These are phyloP conservation scores for Microplitis deprimator DNA, from an alignment of 2,888 invertebrate species.

Conservation along the genomic window DNA sequence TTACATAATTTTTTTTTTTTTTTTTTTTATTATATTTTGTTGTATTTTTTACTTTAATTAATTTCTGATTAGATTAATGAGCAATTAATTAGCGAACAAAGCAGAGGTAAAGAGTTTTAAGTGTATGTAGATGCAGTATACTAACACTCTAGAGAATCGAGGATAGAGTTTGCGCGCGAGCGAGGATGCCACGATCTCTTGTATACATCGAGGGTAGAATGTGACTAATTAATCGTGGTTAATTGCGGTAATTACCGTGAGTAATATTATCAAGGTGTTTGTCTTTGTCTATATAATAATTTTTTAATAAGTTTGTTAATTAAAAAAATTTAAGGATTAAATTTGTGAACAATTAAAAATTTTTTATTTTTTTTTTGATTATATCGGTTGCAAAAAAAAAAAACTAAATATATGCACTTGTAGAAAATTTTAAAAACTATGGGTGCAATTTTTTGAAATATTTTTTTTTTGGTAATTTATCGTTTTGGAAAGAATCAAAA, in stretches of 20 bases:
- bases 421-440: too few relatives aligned
- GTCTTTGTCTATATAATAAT: slow-evolving; percentile 30
- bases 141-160: not conserved
- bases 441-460: too few relatives aligned
- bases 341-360: not conserved
- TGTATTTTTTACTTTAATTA: not conserved
- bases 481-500: too few relatives aligned
- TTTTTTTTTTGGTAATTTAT: too few relatives aligned
- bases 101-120: not conserved
- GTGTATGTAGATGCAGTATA: not conserved
- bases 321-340: slow-evolving; percentile 19
- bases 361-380: too few relatives aligned
- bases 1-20: slow-evolving; percentile 3
- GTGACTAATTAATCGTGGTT: slow-evolving; percentile 61
- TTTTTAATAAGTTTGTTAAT: slow-evolving; percentile 29
- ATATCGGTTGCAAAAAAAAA: too few relatives aligned
- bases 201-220: slow-evolving; percentile 30
- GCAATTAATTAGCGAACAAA: not conserved
- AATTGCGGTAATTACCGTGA: slow-evolving; percentile 61
- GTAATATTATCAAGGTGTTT: slow-evolving; percentile 54
- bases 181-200: not conserved
- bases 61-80: not conserved
- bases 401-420: too few relatives aligned
- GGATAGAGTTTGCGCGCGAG: not conserved
- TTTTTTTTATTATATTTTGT: not conserved